Evolutionary conservation across 2,888 invertebrate species (phyloP).

Genomic region (Scaptomyza parva): DNA sequence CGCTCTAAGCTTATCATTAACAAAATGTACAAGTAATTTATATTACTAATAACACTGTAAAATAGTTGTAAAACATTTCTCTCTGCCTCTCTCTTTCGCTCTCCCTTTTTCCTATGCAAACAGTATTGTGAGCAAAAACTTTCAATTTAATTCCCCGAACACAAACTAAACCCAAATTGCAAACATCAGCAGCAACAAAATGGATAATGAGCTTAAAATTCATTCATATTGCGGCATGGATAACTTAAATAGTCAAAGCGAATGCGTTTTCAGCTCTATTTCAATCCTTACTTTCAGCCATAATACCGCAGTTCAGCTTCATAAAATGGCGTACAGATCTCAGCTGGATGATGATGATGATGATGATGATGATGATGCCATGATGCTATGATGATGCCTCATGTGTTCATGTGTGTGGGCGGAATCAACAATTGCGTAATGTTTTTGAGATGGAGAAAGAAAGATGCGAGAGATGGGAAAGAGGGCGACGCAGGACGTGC

Average conservation of each 20-base stretch:
- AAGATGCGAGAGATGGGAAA: too few relatives aligned
- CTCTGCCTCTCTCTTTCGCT: too few relatives aligned
- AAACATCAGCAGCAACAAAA: not conserved
- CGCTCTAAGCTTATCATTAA: too few relatives aligned
- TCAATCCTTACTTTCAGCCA: slow-evolving; percentile 42
- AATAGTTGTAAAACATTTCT: too few relatives aligned
- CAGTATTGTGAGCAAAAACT: not conserved
- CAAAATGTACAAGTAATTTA: too few relatives aligned
- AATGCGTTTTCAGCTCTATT: slow-evolving; percentile 25
- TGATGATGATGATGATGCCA: slow-evolving; percentile 13
- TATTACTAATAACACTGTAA: too few relatives aligned
- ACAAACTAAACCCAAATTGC: not conserved
- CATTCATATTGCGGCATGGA: slow-evolving; percentile 27
- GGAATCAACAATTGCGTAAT: slow-evolving; percentile 67
- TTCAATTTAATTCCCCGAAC: not conserved
- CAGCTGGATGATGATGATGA: slow-evolving; percentile 18
- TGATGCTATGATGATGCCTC: not conserved
- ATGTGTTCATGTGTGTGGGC: slow-evolving; percentile 28
- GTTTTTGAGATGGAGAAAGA: not conserved
- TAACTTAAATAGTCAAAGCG: slow-evolving; percentile 17
- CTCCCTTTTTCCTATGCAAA: too few relatives aligned
- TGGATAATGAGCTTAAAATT: slow-evolving; percentile 13
- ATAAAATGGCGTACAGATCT: slow-evolving; percentile 33
- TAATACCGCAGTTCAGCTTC: slow-evolving; percentile 35
- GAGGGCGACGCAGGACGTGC: slow-evolving; percentile 21